A percentile compares a stretch with the other conserved stretches of the same genome.
These are phyloP conservation scores for Gastrophryne carolinensis DNA, from an alignment of 2,797 vertebrate species.

Conservation along the genomic window DNA sequence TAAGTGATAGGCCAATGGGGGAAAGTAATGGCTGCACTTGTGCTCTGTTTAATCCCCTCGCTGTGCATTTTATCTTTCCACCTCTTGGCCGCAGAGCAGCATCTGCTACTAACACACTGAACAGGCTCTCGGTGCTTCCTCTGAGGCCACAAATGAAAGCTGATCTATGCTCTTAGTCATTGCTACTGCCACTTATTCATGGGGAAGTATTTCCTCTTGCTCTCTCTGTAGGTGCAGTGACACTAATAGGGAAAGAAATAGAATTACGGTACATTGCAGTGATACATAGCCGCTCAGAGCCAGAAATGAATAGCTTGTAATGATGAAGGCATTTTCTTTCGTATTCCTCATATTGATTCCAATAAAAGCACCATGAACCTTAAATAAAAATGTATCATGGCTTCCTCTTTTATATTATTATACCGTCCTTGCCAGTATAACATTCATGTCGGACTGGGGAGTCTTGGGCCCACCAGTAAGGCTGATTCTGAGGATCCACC, in stretches of 20 bases:
- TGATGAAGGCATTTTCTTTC: background rate
- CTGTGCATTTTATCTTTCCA: background rate
- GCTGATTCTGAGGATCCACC: no score
- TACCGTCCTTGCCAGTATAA: background rate
- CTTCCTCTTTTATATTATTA: background rate
- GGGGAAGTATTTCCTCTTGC: background rate
- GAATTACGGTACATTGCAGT: background rate
- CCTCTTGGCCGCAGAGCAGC: background rate
- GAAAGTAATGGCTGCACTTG: background rate
- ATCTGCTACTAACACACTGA: conserved; percentile 3
- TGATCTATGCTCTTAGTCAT: conserved; percentile 15
- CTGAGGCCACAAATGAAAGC: conserved; percentile 16
- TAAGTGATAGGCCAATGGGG: background rate
- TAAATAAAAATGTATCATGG: background rate
- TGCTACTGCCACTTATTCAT: background rate
- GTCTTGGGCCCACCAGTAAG: no score
- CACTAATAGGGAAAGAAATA: background rate
- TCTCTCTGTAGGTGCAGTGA: background rate
- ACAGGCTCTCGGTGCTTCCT: background rate
- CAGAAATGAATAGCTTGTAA: background rate
- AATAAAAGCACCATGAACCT: background rate
- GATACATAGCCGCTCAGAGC: background rate
- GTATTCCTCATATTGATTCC: background rate
- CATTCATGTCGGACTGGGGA: no score
- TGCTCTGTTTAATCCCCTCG: background rate